Evolutionary conservation across 1,140 invertebrate species (phyloP).

Genomic region (Asbolus verrucosus): DNA sequence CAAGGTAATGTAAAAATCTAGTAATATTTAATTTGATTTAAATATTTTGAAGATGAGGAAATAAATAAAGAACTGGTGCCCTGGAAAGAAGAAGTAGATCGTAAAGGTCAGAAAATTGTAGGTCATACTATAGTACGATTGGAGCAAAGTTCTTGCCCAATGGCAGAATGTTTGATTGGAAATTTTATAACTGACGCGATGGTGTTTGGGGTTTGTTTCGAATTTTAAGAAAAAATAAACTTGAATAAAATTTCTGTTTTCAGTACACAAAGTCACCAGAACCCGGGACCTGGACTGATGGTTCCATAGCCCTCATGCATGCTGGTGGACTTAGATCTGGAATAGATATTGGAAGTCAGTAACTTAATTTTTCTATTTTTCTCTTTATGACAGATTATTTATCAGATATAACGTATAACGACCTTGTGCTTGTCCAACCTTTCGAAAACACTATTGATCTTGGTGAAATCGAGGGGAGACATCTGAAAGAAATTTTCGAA

Average conservation of each 20-base stretch:
- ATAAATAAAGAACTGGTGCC: slow-evolving; percentile 68
- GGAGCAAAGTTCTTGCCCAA: slow-evolving; percentile 69
- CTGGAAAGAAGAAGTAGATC: slow-evolving; percentile 73
- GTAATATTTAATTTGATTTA: slow-evolving; percentile 54
- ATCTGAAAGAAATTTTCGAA: slow-evolving; percentile 68
- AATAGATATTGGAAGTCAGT: slow-evolving; percentile 68
- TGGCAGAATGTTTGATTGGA: slow-evolving; percentile 81
- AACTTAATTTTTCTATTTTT: slow-evolving; percentile 30
- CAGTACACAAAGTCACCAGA: too few species aligned
- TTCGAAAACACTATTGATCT: slow-evolving; percentile 71
- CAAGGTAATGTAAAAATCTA: slow-evolving; percentile 68
- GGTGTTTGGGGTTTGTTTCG: slow-evolving; percentile 70
- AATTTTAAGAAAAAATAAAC: too few species aligned
- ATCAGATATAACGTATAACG: slow-evolving; percentile 67
- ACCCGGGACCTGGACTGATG: slow-evolving; percentile 83
- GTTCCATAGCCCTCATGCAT: slow-evolving; percentile 77
- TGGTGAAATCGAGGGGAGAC: slow-evolving; percentile 67
- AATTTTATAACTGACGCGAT: slow-evolving; percentile 82
- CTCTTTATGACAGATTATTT: too few species aligned
- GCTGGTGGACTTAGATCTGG: slow-evolving; percentile 76
- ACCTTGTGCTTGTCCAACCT: slow-evolving; percentile 68
- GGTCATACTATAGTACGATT: slow-evolving; percentile 71
- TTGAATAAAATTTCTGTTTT: slow-evolving; percentile 29
- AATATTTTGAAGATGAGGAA: slow-evolving; percentile 56
- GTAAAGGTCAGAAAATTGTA: slow-evolving; percentile 69